A percentile compares a stretch with the other conserved stretches of the same genome.
Evolutionary conservation across 2,888 invertebrate species (phyloP).

Genomic region (Nycteola revayana): DNA sequence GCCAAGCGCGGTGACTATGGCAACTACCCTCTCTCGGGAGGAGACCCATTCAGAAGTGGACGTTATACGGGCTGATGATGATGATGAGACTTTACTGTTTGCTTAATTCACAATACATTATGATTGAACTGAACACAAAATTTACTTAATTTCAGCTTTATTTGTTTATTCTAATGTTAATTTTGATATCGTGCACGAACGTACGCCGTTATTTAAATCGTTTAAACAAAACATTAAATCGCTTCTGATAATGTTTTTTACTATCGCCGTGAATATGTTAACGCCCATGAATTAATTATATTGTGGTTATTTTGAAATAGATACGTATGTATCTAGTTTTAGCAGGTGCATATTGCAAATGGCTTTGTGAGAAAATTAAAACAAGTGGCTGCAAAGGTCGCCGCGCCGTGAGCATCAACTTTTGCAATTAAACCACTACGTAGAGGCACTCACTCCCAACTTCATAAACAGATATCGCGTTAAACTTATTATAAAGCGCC

Average conservation of each 20-base stretch:
- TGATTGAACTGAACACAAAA: constrained; percentile 5
- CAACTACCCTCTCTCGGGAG: no score
- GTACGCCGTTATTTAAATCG: neutral
- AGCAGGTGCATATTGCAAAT: no score
- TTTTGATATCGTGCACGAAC: constrained; percentile 4
- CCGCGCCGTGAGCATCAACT: constrained; percentile 20
- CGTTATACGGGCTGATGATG: no score
- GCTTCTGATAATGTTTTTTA: no score
- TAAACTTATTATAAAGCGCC: constrained; percentile 23
- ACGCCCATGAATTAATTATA: no score
- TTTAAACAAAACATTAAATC: no score
- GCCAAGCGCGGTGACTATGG: no score
- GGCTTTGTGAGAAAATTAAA: constrained; percentile 15
- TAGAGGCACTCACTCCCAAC: constrained; percentile 18
- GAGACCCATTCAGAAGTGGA: no score
- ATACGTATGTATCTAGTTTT: no score
- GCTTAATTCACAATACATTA: constrained; percentile 5
- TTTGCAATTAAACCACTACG: constrained; percentile 33
- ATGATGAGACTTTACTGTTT: constrained; percentile 17
- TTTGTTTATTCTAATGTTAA: constrained; percentile 11
- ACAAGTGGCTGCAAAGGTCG: constrained; percentile 11
- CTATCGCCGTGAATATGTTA: no score
- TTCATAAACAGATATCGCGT: constrained; percentile 14
- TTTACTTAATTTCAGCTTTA: constrained; percentile 14
- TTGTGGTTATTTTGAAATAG: no score